Percentiles rank a stretch among this genome's conserved stretches.
These are phyloP conservation scores for Australoheros facetus DNA, from an alignment of 2,797 vertebrate species.

Conservation along the genomic window DNA sequence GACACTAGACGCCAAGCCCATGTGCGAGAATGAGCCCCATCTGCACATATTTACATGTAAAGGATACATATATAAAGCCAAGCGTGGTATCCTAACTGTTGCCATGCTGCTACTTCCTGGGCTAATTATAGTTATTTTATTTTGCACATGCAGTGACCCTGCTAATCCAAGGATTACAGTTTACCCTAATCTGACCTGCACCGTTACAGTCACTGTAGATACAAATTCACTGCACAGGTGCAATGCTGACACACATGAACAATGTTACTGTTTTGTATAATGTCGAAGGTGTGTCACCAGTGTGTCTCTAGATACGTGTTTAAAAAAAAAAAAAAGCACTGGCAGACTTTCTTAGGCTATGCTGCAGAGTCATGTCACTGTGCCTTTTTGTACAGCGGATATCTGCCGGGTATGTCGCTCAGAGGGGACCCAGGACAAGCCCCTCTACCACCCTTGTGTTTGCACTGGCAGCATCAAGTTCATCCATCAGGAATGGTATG, in stretches of 20 bases:
- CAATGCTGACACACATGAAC: not conserved
- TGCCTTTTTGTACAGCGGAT: constrained; percentile 77
- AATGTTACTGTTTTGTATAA: not conserved
- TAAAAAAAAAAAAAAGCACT: not conserved
- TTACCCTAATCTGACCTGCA: not conserved
- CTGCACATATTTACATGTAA: not conserved
- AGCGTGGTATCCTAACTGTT: not conserved
- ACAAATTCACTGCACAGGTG: not conserved
- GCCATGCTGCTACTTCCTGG: not conserved
- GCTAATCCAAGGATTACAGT: constrained; percentile 56
- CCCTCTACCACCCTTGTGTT: constrained; percentile 95
- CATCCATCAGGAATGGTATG: constrained; percentile 98
- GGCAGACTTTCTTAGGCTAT: not conserved
- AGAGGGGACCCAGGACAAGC: constrained; percentile 94
- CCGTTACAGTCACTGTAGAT: not conserved
- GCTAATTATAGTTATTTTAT: constrained; percentile 23
- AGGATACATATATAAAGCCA: not conserved
- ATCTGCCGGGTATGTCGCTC: constrained; percentile 97
- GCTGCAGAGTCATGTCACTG: not conserved
- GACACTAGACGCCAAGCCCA: not conserved
- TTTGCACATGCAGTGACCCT: constrained; percentile 27
- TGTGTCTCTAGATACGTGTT: not conserved
- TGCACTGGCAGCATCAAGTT: constrained; percentile 99
- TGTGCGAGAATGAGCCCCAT: not conserved
- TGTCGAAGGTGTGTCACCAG: not conserved